Evolutionary conservation across 2,797 vertebrate species (phyloP).

Genomic region (Knipowitschia caucasica): DNA sequence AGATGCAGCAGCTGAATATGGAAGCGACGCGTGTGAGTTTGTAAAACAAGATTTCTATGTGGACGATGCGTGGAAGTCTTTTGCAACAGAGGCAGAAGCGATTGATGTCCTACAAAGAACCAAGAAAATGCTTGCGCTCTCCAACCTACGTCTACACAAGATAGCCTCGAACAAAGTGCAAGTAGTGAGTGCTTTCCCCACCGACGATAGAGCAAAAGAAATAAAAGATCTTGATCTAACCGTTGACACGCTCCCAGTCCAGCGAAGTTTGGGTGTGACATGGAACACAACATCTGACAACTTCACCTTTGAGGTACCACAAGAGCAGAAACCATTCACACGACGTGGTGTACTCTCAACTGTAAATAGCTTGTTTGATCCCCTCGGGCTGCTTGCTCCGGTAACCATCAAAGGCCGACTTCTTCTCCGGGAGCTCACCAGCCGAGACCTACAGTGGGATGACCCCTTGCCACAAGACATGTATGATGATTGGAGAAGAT

Average conservation of each 20-base stretch:
- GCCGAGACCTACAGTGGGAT: conserved; percentile 7
- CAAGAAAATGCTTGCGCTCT: conserved; percentile 7
- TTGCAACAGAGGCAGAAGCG: too few relatives aligned
- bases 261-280: conserved; percentile 6
- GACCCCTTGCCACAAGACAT: conserved; percentile 7
- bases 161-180: conserved; percentile 4
- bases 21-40: conserved; percentile 9
- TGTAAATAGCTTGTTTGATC: conserved; percentile 16
- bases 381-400: conserved; percentile 7
- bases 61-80: conserved; percentile 14
- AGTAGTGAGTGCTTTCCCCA: not conserved
- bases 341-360: conserved; percentile 18
- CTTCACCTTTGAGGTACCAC: not conserved
- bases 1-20: too few relatives aligned
- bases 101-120: conserved; percentile 17
- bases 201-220: not conserved
- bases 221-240: not conserved
- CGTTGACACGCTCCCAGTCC: not conserved
- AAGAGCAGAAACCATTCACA: conserved; percentile 9
- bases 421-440: conserved; percentile 18
- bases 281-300: not conserved
- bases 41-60: conserved; percentile 19
- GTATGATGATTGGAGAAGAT: conserved; percentile 9
- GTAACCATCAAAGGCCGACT: conserved; percentile 13
- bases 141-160: conserved; percentile 26